Evolutionary conservation across 2,888 invertebrate genomes (phyloP), one percentile per base, ranked within the genome.

Genomic region (Halictus quadricinctus): DNA sequence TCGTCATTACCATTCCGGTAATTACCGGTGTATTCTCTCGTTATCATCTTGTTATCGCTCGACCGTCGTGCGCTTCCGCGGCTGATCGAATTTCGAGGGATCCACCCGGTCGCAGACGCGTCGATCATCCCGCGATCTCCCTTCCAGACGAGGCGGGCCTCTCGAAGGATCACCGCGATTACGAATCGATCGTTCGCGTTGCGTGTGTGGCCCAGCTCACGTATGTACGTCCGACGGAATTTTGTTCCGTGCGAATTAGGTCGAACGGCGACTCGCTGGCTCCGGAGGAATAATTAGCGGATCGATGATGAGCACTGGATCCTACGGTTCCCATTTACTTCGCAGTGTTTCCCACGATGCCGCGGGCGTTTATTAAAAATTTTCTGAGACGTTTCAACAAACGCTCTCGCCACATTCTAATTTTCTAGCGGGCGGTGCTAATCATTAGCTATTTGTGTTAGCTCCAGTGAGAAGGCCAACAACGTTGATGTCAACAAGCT

Each of bases 1-100:
- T 91, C 90, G 91, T 93, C 92, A 93, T 93, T 93, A 94, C 94
- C 92, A 94, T 94, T 93, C 91, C 89, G 90, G 92, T 93, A 94
- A 93, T 94, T 94, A 94, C 92, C 92, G 89, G 91, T 90, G 88
- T 92, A 93, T 92, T 92, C 92, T 91, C 90, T 90, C 91, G 91
- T 92, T 93, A 93, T 93, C 93, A 91, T 93, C 92, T 92, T 91
- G 92, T 92, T 93, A 93, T 92, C 93, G 88, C 80, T 66, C 77
- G 88, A 78, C 90, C 90, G 90, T 92, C 87, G 86, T 87, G 80
- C 86, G 54, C 54, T 89, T 90, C 88, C 90, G 90, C 87, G 84
- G 88, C 75, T 74, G 79, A 83, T 85, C 88, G 87, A 86, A 87
- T 88, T 87, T 80, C 83, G 79, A 80, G 81, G 70, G 80, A 21